These are phyloP conservation scores for Hycleus cichorii DNA, from an alignment of 1,140 invertebrate species.

Conservation along the genomic window DNA sequence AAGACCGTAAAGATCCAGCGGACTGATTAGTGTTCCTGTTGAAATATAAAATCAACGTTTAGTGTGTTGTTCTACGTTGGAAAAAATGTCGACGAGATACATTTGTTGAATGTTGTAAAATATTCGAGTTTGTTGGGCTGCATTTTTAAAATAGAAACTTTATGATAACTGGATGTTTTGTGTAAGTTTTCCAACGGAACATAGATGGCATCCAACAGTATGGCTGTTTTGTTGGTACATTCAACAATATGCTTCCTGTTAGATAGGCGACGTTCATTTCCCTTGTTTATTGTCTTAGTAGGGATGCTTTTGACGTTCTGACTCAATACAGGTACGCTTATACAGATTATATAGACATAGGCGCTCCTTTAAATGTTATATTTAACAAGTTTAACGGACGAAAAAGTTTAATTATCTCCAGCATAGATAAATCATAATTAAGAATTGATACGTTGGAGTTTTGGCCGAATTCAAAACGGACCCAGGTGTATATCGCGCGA, in stretches of 20 bases:
- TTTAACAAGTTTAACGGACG: too few relatives aligned
- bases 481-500: too few relatives aligned
- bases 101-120: background rate
- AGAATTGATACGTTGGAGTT: too few relatives aligned
- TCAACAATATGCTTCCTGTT: conserved; percentile 17
- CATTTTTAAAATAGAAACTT: background rate
- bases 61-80: too few relatives aligned
- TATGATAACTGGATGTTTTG: conserved; percentile 1
- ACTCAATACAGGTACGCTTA: background rate
- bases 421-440: too few relatives aligned
- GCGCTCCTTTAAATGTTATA: too few relatives aligned
- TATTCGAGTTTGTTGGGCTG: background rate
- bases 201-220: conserved; percentile 4
- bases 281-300: conserved; percentile 15
- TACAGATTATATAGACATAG: conserved; percentile 2
- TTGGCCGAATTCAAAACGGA: too few relatives aligned
- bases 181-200: conserved; percentile 18
- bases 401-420: too few relatives aligned
- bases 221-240: conserved; percentile 4
- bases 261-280: conserved; percentile 19
- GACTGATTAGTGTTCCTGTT: too few relatives aligned
- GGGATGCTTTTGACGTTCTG: conserved; percentile 12
- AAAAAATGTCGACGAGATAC: background rate
- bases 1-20: too few relatives aligned
- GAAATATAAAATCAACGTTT: too few relatives aligned